Conservation (phyloP, 2,797 vertebrate genomes). For the Crenichthys baileyi region DNA sequence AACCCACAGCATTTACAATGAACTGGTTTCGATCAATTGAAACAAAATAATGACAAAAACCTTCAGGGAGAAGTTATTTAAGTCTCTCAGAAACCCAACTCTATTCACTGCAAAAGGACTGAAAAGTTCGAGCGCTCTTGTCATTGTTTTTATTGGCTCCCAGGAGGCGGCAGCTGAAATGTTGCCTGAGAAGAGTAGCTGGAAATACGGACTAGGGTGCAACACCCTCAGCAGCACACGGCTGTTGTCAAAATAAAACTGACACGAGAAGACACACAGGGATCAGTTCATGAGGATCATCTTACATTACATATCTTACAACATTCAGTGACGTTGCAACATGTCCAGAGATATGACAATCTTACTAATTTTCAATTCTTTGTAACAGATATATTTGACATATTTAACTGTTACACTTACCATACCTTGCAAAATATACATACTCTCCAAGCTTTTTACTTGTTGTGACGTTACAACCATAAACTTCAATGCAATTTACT, state of each 20-base stretch:
- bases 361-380: not conserved
- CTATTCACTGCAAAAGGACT: not conserved
- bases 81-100: not conserved
- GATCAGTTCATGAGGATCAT: not conserved
- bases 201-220: conserved; percentile 20
- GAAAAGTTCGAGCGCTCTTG: not conserved
- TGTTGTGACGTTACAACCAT: not conserved
- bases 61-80: not conserved
- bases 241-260: conserved; percentile 52
- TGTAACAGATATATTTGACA: not conserved
- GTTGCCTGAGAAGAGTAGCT: conserved; percentile 9
- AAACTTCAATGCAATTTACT: not conserved
- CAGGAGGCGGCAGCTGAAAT: not conserved
- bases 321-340: not conserved
- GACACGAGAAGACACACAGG: conserved; percentile 16
- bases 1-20: conserved; percentile 3
- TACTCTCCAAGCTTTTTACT: not conserved
- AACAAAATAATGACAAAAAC: conserved; percentile 1
- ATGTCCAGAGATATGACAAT: not conserved
- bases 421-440: not conserved
- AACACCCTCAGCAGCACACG: conserved; percentile 24
- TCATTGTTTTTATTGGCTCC: conserved; percentile 5
- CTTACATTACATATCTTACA: not conserved
- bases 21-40: conserved; percentile 3
- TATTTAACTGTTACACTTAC: not conserved